Evolutionary conservation across 2,888 invertebrate genomes (phyloP).

Genomic region (Calliopum simillimum): DNA sequence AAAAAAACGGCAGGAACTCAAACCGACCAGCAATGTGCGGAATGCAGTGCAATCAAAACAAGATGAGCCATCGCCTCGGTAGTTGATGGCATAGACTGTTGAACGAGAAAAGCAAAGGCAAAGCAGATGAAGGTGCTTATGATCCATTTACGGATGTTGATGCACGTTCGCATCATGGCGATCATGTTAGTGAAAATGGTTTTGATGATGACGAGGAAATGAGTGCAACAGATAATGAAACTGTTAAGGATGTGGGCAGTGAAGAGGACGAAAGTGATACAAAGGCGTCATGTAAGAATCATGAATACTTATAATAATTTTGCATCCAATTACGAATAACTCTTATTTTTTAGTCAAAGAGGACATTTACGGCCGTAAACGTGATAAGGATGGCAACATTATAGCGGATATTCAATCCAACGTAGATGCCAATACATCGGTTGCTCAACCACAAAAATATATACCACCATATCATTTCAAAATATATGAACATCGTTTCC

Average conservation of each 20-base stretch:
- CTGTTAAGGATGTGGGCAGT: conserved; percentile 35
- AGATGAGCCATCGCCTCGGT: too few relatives aligned
- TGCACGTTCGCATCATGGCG: too few relatives aligned
- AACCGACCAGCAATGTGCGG: not conserved
- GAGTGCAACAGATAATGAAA: too few relatives aligned
- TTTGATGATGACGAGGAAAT: not conserved
- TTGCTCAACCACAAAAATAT: conserved; percentile 73
- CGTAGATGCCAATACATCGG: conserved; percentile 5
- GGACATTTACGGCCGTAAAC: conserved; percentile 92
- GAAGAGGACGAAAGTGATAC: conserved; percentile 36
- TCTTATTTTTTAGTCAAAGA: conserved; percentile 68
- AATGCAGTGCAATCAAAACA: not conserved
- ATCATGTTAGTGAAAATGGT: conserved; percentile 39
- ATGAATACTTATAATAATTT: not conserved
- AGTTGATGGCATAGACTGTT: too few relatives aligned
- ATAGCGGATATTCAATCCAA: conserved; percentile 68
- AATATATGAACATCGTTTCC: conserved; percentile 80
- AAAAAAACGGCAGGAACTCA: too few relatives aligned
- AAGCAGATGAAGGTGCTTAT: too few relatives aligned
- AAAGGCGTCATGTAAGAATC: conserved; percentile 39
- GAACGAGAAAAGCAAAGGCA: too few relatives aligned
- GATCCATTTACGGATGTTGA: too few relatives aligned
- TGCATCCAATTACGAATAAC: conserved; percentile 1
- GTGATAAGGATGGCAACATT: conserved; percentile 84
- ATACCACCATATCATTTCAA: conserved; percentile 93